phyloP scores from a whole-genome alignment of 2,797 vertebrate species.

The Lagodon rhomboides region DNA sequence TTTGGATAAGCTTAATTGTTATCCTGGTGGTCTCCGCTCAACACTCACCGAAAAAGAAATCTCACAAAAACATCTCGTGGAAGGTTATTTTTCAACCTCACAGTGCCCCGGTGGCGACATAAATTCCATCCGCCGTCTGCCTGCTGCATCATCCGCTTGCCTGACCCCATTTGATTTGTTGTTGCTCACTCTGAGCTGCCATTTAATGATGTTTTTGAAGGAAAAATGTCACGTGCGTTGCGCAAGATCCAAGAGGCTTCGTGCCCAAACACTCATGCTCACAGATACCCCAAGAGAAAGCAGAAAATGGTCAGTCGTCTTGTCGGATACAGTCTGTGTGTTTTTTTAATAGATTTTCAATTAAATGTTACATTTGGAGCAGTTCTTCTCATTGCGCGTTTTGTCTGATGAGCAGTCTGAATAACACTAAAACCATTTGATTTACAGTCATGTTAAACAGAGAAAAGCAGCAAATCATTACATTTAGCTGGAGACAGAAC shows the following conservation, averaged over 20 bases:
- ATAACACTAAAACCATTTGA: background rate
- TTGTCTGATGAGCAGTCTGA: background rate
- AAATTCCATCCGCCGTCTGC: slow-evolving; percentile 30
- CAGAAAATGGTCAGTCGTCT: background rate
- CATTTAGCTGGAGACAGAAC: background rate
- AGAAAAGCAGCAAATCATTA: background rate
- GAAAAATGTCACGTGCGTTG: slow-evolving; percentile 48
- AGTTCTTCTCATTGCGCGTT: background rate
- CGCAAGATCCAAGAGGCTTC: slow-evolving; percentile 16
- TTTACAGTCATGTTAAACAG: background rate
- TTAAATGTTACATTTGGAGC: background rate
- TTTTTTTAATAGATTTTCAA: background rate
- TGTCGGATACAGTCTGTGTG: background rate
- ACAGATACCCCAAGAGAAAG: background rate
- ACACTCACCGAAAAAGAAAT: slow-evolving; percentile 29
- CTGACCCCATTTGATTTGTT: slow-evolving; percentile 56
- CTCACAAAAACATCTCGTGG: slow-evolving; percentile 52
- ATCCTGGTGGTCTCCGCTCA: slow-evolving; percentile 30
- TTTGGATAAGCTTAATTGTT: slow-evolving; percentile 61
- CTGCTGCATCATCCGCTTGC: slow-evolving; percentile 12
- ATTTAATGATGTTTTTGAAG: slow-evolving; percentile 57
- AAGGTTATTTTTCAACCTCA: slow-evolving; percentile 26
- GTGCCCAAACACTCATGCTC: slow-evolving; percentile 14
- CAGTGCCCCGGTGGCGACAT: background rate
- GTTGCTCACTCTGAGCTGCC: slow-evolving; percentile 36